phyloP scores from a whole-genome alignment of 2,113 vertebrate genomes.

The Pungitius pungitius region DNA sequence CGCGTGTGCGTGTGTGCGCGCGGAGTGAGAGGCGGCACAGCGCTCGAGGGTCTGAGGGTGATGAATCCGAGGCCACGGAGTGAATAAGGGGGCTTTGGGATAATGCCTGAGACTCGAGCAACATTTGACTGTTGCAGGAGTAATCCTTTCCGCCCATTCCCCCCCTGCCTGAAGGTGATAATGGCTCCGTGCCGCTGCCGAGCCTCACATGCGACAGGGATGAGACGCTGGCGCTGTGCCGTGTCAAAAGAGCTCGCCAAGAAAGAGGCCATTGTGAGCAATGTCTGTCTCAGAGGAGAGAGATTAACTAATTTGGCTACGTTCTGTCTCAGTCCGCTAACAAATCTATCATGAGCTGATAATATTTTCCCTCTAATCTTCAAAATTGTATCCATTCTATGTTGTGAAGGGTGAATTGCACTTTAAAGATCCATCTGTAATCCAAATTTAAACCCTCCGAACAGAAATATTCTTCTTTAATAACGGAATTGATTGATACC shows the following conservation, averaged over 20 bases:
- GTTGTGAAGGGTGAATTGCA: constrained; percentile 39
- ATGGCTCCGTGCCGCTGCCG: constrained; percentile 52
- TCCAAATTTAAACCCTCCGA: constrained; percentile 23
- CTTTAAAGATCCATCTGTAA: constrained; percentile 25
- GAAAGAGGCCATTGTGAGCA: constrained; percentile 24
- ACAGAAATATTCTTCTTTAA: constrained; percentile 4
- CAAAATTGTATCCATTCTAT: not conserved
- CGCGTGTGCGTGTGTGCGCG: not conserved
- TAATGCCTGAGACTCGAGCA: constrained; percentile 66
- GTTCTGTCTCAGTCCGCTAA: constrained; percentile 9
- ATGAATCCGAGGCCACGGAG: constrained; percentile 60
- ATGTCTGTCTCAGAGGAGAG: constrained; percentile 24
- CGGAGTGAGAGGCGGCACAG: constrained; percentile 36
- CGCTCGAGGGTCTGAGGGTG: constrained; percentile 48
- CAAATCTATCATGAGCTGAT: constrained; percentile 12
- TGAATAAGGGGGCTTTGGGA: constrained; percentile 65
- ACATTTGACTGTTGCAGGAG: constrained; percentile 65
- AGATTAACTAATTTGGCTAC: constrained; percentile 9
- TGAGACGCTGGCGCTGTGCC: constrained; percentile 34
- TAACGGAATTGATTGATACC: constrained; percentile 15
- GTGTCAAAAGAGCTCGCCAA: constrained; percentile 27
- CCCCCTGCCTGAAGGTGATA: constrained; percentile 63
- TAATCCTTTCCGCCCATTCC: constrained; percentile 59
- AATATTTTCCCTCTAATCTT: constrained; percentile 23
- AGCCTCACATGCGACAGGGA: constrained; percentile 31